phyloP scores from a whole-genome alignment of 2,888 invertebrate species.

The Macrosiphum euphorbiae region DNA sequence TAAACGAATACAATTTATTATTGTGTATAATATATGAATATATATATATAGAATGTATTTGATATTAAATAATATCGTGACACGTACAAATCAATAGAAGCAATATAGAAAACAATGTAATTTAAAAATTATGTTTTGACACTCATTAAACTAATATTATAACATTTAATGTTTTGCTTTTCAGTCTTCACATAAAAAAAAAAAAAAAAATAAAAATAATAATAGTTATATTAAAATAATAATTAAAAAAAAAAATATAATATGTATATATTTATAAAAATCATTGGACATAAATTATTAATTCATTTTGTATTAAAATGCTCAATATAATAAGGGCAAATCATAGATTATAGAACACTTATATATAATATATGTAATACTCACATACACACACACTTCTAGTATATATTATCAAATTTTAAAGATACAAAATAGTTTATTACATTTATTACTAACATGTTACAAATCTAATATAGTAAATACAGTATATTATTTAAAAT shows the following conservation, averaged over 20 bases:
- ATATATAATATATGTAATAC: constrained; percentile 12
- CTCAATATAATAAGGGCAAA: constrained; percentile 14
- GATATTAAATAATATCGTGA: constrained; percentile 31
- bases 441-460: constrained; percentile 30
- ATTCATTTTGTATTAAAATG: constrained; percentile 45
- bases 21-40: constrained; percentile 16
- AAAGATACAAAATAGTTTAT: constrained; percentile 34
- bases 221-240: constrained; percentile 39
- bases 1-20: not conserved
- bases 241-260: constrained; percentile 28
- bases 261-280: constrained; percentile 22
- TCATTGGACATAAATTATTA: constrained; percentile 24
- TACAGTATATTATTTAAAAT: constrained; percentile 10
- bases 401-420: constrained; percentile 18
- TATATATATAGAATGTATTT: constrained; percentile 46
- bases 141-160: constrained; percentile 44
- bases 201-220: constrained; percentile 49
- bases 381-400: not conserved
- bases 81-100: constrained; percentile 41
- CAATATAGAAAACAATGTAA: constrained; percentile 48
- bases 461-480: not conserved
- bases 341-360: constrained; percentile 41
- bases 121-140: constrained; percentile 62
- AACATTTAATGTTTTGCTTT: constrained; percentile 52
- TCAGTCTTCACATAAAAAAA: constrained; percentile 63